These are phyloP conservation scores for Pangasianodon hypophthalmus DNA, from an alignment of 2,113 vertebrate species.

Conservation along the genomic window DNA sequence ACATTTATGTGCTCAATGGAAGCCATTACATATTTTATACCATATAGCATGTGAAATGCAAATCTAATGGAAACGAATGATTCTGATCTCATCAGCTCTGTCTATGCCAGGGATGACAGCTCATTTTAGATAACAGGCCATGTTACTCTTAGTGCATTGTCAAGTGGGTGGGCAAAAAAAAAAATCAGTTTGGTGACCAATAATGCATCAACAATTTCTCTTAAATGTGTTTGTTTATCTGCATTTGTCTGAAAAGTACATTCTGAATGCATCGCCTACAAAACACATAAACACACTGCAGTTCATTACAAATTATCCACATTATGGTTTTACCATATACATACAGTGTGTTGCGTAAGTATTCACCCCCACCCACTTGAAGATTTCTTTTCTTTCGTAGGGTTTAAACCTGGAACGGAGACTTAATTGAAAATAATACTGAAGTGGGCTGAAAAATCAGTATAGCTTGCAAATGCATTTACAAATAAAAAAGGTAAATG, in stretches of 20 bases:
- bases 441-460: background rate
- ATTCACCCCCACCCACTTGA: no score
- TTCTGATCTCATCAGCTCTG: background rate
- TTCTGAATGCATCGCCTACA: background rate
- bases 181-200: background rate
- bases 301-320: no score
- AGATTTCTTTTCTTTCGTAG: no score
- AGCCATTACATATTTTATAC: conserved; percentile 8
- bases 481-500: background rate
- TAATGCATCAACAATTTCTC: background rate
- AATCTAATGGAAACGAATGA: background rate
- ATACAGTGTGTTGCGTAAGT: background rate
- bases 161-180: no score
- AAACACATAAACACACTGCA: no score
- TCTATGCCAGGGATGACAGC: no score
- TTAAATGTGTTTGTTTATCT: background rate
- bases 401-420: no score
- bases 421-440: background rate
- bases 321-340: background rate
- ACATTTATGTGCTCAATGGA: background rate
- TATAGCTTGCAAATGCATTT: background rate
- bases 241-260: background rate
- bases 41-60: background rate
- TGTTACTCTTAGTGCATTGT: no score
- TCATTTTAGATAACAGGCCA: background rate